phyloP scores from a whole-genome alignment of 2,797 vertebrate genomes.

The Rhodeus uyekii region DNA sequence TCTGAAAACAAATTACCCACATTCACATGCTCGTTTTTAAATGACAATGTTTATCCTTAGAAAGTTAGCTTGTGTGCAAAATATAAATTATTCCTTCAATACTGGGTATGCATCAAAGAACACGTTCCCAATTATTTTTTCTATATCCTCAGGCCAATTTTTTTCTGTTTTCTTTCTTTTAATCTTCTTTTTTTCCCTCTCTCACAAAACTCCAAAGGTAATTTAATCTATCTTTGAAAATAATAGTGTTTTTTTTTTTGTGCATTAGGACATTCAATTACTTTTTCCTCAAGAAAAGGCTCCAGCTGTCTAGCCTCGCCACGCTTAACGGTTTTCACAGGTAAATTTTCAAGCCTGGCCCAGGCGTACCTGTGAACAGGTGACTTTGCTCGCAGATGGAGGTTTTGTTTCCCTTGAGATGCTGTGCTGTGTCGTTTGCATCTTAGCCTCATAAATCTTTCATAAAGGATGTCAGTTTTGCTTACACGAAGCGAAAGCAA shows the following conservation, averaged over 20 bases:
- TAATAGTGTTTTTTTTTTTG: slow-evolving; percentile 25
- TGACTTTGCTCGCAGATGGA: slow-evolving; percentile 80
- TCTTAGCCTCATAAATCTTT: slow-evolving; percentile 86
- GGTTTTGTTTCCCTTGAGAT: slow-evolving; percentile 73
- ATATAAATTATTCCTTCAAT: slow-evolving; percentile 63
- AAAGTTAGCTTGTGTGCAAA: slow-evolving; percentile 53
- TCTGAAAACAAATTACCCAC: slow-evolving; percentile 32
- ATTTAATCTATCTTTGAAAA: slow-evolving; percentile 52
- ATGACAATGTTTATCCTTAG: slow-evolving; percentile 46
- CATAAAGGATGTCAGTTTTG: slow-evolving; percentile 85
- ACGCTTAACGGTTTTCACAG: slow-evolving; percentile 44
- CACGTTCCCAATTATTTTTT: slow-evolving; percentile 58
- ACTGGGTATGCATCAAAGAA: slow-evolving; percentile 66
- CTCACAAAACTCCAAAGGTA: slow-evolving; percentile 24
- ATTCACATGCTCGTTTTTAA: slow-evolving; percentile 34
- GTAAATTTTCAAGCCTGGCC: slow-evolving; percentile 49
- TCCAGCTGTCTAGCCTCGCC: slow-evolving; percentile 34
- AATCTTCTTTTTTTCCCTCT: slow-evolving; percentile 8
- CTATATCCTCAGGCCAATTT: slow-evolving; percentile 60
- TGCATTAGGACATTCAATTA: slow-evolving; percentile 43
- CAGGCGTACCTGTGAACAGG: slow-evolving; percentile 78
- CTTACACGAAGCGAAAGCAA: slow-evolving; percentile 79
- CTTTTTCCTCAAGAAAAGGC: slow-evolving; percentile 22
- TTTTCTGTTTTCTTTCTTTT: slow-evolving; percentile 52
- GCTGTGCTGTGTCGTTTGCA: slow-evolving; percentile 80